A percentile compares a stretch with the other conserved stretches of the same genome.
These are phyloP conservation scores for Mirza zaza DNA, from an alignment of 2,113 vertebrate species.

Conservation along the genomic window DNA sequence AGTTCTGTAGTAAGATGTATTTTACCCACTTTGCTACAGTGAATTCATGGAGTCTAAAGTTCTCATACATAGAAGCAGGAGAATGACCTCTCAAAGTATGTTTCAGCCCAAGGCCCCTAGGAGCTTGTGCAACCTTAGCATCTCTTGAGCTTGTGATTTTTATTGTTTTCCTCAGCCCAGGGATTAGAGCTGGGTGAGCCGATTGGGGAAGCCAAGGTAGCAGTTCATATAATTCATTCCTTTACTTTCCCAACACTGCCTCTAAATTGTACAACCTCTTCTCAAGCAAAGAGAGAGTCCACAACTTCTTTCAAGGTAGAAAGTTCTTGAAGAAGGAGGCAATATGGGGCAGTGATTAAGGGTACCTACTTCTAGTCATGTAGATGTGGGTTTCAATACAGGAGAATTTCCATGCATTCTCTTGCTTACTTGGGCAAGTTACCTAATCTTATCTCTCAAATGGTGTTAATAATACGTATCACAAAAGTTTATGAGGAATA, in stretches of 20 bases:
- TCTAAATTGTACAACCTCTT: not conserved
- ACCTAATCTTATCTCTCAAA: conserved; percentile 6
- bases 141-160: conserved; percentile 2
- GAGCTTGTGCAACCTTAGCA: not conserved
- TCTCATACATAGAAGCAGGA: not conserved
- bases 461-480: not conserved
- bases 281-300: not conserved
- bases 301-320: not conserved
- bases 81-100: not conserved
- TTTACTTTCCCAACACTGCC: not conserved
- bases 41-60: not conserved
- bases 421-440: not conserved
- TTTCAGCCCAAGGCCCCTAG: not conserved
- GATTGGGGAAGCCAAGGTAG: not conserved
- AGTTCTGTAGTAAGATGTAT: not conserved
- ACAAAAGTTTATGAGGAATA: not conserved
- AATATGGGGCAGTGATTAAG: not conserved
- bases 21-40: not conserved
- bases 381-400: not conserved
- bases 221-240: not conserved
- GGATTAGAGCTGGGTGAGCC: not conserved
- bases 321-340: conserved; percentile 10
- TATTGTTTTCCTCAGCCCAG: not conserved
- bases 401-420: not conserved
- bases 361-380: not conserved